Evolutionary conservation across 1,140 invertebrate species (phyloP).

Genomic region (Aphaenogaster ashmeadi): DNA sequence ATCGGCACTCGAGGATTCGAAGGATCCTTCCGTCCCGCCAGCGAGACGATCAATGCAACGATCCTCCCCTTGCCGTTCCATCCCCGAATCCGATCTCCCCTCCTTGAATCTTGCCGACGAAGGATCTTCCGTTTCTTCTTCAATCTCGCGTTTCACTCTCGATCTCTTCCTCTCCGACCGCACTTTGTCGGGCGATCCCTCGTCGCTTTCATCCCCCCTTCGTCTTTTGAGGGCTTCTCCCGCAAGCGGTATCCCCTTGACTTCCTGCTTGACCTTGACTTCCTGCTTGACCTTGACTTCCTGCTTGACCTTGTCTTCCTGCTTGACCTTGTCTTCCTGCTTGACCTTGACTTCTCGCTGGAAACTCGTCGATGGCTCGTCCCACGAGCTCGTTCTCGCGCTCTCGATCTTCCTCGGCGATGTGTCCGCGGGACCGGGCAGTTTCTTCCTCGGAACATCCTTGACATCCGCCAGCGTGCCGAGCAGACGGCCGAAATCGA

Average conservation of each 20-base stretch:
- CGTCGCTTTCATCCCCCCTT: slow-evolving; percentile 12
- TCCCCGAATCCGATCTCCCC: not conserved
- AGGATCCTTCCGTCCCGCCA: not conserved
- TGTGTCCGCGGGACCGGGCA: not conserved
- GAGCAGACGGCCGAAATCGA: slow-evolving; percentile 89
- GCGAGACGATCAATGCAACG: not conserved
- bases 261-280: not conserved
- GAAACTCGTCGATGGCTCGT: slow-evolving; percentile 25
- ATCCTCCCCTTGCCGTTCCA: not conserved
- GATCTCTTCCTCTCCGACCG: slow-evolving; percentile 44
- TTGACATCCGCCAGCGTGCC: not conserved
- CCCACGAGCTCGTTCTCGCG: not conserved
- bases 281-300: not conserved
- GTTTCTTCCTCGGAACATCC: not conserved
- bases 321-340: not conserved
- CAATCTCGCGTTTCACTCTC: slow-evolving; percentile 46
- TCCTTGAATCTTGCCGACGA: not conserved
- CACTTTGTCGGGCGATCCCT: not conserved
- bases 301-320: not conserved
- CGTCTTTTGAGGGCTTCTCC: not conserved
- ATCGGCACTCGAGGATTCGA: slow-evolving; percentile 17
- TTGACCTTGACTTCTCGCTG: not conserved
- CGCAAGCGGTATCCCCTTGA: not conserved
- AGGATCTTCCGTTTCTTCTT: slow-evolving; percentile 20
- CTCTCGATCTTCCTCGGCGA: not conserved